phyloP scores from a whole-genome alignment of 2,888 invertebrate genomes.

The Heliconius ethilla region DNA sequence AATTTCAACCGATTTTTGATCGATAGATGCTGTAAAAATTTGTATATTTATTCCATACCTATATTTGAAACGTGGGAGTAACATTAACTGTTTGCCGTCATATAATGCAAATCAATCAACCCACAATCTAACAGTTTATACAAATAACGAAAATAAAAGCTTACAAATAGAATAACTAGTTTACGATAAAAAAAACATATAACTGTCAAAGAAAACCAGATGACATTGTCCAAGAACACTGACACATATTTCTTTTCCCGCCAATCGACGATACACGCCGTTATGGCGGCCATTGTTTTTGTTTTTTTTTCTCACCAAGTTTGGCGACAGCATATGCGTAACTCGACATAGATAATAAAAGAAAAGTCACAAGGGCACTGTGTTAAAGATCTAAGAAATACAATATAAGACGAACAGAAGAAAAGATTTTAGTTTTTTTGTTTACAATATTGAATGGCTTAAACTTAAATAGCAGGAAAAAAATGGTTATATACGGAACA shows the following conservation, averaged over 20 bases:
- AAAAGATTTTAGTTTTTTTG: background rate
- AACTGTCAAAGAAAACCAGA: conserved; percentile 29
- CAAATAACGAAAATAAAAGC: background rate
- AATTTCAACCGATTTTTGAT: too few relatives aligned
- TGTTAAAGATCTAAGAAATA: background rate
- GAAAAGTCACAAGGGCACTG: background rate
- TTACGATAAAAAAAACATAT: conserved; percentile 29
- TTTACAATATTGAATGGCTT: too few relatives aligned
- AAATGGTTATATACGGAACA: background rate
- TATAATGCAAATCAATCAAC: background rate
- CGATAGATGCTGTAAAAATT: background rate
- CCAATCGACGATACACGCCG: conserved; percentile 57
- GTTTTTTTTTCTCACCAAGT: conserved; percentile 66
- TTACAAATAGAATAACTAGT: conserved; percentile 4
- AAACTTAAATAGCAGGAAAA: background rate
- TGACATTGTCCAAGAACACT: conserved; percentile 44
- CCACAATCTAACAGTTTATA: conserved; percentile 7
- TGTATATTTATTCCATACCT: background rate
- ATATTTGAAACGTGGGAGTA: background rate
- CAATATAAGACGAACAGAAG: background rate
- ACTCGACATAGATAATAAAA: conserved; percentile 1
- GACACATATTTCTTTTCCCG: conserved; percentile 58
- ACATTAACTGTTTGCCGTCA: background rate
- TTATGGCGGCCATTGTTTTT: conserved; percentile 74
- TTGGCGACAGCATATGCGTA: conserved; percentile 65